Evolutionary conservation across 2,797 vertebrate species (phyloP).

Genomic region (Sternarchorhynchus goeldii): DNA sequence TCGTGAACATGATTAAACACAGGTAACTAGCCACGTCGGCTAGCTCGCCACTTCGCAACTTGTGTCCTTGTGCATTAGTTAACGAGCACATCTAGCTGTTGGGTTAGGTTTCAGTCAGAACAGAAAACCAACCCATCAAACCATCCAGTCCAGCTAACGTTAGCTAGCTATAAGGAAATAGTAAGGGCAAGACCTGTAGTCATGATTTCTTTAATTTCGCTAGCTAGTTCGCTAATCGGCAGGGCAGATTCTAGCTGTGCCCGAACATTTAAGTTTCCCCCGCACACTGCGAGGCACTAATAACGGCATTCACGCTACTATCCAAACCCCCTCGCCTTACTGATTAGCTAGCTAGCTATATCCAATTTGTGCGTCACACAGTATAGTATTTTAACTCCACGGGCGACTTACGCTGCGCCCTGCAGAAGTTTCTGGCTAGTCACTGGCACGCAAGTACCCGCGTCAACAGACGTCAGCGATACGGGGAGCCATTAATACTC

Average conservation of each 20-base stretch:
- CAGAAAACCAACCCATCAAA: too few relatives aligned
- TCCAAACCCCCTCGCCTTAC: neutral
- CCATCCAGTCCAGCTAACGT: too few relatives aligned
- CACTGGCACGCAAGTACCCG: slow-evolving; percentile 81
- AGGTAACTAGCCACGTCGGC: too few relatives aligned
- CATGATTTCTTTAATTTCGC: neutral
- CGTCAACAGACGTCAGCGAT: slow-evolving; percentile 86
- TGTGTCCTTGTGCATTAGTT: too few relatives aligned
- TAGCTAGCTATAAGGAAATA: neutral
- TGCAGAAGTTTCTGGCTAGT: slow-evolving; percentile 65
- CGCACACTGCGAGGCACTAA: too few relatives aligned
- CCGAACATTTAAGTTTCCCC: too few relatives aligned
- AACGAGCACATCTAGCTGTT: too few relatives aligned
- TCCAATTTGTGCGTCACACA: neutral
- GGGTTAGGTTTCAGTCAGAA: too few relatives aligned
- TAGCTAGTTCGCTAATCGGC: neutral
- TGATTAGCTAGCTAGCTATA: neutral
- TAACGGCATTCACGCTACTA: too few relatives aligned
- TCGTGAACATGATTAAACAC: too few relatives aligned
- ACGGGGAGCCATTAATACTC: slow-evolving; percentile 80
- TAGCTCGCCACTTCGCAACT: too few relatives aligned
- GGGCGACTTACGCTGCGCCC: slow-evolving; percentile 73
- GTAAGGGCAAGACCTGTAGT: neutral
- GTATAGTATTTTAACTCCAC: slow-evolving; percentile 64
- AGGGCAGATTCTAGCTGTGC: neutral